phyloP scores from a whole-genome alignment of 2,888 invertebrate species.

The Tetragnatha montana region DNA sequence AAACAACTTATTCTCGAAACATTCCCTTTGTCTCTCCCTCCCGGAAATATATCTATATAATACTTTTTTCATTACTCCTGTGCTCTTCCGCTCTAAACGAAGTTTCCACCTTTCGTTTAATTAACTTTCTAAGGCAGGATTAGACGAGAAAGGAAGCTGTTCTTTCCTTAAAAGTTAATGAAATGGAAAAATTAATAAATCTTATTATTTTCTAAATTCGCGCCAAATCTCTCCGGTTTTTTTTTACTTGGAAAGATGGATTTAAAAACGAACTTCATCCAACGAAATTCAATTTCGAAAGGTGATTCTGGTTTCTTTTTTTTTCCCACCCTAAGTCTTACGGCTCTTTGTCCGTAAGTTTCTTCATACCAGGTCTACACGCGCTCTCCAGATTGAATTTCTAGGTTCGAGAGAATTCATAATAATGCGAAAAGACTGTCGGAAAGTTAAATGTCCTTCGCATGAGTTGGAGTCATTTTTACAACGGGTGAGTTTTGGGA shows the following conservation, averaged over 20 bases:
- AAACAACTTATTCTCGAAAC: conserved; percentile 51
- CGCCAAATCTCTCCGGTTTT: conserved; percentile 7
- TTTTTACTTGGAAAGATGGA: conserved; percentile 20
- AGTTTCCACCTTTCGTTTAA: conserved; percentile 51
- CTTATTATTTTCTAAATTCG: conserved; percentile 46
- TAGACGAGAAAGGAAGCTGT: conserved; percentile 41
- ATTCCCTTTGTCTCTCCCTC: conserved; percentile 13
- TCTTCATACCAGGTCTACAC: background rate
- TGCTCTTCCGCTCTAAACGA: conserved; percentile 41
- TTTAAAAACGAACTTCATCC: conserved; percentile 23
- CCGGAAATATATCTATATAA: background rate
- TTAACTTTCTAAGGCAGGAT: conserved; percentile 56
- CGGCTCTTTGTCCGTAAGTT: conserved; percentile 24
- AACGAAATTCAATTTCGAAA: conserved; percentile 49
- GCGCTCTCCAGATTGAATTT: conserved; percentile 43
- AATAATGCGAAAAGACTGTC: conserved; percentile 3
- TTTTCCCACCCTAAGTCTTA: background rate
- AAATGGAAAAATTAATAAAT: conserved; percentile 64
- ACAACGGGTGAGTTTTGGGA: background rate
- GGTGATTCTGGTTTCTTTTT: conserved; percentile 21
- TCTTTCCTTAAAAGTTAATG: conserved; percentile 52
- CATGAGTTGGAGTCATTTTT: conserved; percentile 12
- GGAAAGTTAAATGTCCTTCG: conserved; percentile 22
- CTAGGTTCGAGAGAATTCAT: background rate
- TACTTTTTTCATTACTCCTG: conserved; percentile 34